A percentile compares a stretch with the other conserved stretches of the same genome.
Evolutionary conservation across 2,888 invertebrate genomes (phyloP).

Genomic region (Ferdinandea cuprea): DNA sequence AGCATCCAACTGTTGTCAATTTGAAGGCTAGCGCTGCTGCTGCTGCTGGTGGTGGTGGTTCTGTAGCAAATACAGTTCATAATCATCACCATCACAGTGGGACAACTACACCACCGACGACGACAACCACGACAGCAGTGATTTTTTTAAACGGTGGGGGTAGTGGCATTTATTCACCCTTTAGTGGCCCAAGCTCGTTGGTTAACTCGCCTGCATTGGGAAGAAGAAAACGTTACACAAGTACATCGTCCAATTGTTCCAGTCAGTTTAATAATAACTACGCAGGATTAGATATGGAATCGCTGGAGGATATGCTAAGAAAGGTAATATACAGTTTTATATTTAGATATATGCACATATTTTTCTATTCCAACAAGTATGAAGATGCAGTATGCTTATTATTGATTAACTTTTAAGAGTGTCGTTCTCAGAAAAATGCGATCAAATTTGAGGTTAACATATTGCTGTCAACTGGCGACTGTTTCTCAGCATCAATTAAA

Average conservation of each 20-base stretch:
- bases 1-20: slow-evolving; percentile 76
- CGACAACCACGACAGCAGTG: slow-evolving; percentile 39
- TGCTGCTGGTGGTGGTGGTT: no score
- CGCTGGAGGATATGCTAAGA: slow-evolving; percentile 90
- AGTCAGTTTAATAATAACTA: slow-evolving; percentile 86
- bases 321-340: slow-evolving; percentile 84
- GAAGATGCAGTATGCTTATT: no score
- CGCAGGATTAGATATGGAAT: slow-evolving; percentile 88
- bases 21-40: slow-evolving; percentile 75
- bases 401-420: no score
- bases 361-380: no score
- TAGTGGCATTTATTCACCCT: slow-evolving; percentile 72
- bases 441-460: no score
- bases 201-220: slow-evolving; percentile 85
- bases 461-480: no score
- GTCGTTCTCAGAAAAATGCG: no score
- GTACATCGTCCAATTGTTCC: slow-evolving; percentile 85
- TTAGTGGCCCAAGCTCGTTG: slow-evolving; percentile 81
- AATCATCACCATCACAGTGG: slow-evolving; percentile 44
- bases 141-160: slow-evolving; percentile 63
- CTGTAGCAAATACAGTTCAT: slow-evolving; percentile 43
- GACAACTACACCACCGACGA: slow-evolving; percentile 44
- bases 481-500: no score
- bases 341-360: background rate
- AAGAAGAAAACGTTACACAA: slow-evolving; percentile 86